A percentile compares a stretch with the other conserved stretches of the same genome.
These are phyloP conservation scores for Myrmophylax atrothorax DNA, from an alignment of 2,113 vertebrate genomes.

Conservation along the genomic window DNA sequence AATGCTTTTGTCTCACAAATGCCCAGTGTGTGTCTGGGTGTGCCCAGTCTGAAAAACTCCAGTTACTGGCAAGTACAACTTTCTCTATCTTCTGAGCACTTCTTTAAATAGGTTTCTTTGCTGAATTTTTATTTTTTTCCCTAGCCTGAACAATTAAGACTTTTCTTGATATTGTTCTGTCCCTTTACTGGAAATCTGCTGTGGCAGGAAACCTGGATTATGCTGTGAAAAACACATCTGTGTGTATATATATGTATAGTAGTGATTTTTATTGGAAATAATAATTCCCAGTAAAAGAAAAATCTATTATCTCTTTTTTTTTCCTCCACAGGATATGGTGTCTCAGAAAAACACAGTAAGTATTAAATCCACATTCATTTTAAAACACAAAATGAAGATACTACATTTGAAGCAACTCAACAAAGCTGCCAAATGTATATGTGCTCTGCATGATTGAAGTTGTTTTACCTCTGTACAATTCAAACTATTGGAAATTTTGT, in stretches of 20 bases:
- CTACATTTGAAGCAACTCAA: neutral
- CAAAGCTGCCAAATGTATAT: neutral
- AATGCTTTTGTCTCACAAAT: neutral
- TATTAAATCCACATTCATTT: constrained; percentile 62
- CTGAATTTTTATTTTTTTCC: neutral
- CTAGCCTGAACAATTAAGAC: neutral
- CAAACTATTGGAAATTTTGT: neutral
- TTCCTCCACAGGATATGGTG: constrained; percentile 85
- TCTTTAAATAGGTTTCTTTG: neutral
- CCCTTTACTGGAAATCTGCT: neutral
- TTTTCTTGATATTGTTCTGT: neutral
- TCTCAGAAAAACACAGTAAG: constrained; percentile 95
- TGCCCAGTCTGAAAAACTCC: neutral
- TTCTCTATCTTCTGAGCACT: neutral
- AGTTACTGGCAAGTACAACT: neutral
- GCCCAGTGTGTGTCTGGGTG: neutral
- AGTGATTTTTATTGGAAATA: neutral
- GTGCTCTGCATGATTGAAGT: neutral
- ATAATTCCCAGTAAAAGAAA: neutral
- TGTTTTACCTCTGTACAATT: neutral
- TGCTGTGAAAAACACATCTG: neutral
- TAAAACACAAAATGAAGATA: neutral
- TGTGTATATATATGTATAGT: neutral
- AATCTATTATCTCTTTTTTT: neutral
- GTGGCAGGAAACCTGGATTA: neutral